phyloP scores from a whole-genome alignment of 2,797 vertebrate genomes.

The Acanthurus leucopareius region DNA sequence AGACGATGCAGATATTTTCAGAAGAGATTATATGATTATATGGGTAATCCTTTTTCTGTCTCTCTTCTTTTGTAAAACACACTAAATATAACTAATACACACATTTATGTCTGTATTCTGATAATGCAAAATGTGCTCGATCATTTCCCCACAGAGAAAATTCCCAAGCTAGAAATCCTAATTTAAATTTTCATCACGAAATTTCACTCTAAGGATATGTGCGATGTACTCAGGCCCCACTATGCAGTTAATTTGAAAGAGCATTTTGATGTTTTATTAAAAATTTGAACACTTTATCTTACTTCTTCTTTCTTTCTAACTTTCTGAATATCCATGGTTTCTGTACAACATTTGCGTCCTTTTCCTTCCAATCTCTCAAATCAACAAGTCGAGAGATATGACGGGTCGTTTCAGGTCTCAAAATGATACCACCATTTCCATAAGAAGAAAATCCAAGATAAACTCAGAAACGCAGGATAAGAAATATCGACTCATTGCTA shows the following conservation, averaged over 20 bases:
- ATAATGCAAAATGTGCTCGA: slow-evolving; percentile 11
- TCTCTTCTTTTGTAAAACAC: slow-evolving; percentile 37
- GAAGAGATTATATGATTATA: slow-evolving; percentile 56
- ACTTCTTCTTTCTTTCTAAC: slow-evolving; percentile 1
- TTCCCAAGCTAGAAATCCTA: neutral
- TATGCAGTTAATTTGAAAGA: neutral
- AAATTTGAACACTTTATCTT: slow-evolving; percentile 1
- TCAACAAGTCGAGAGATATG: slow-evolving; percentile 27
- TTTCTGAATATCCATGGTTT: neutral
- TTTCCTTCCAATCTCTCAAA: slow-evolving; percentile 26
- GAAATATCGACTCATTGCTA: slow-evolving; percentile 32
- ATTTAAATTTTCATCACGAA: slow-evolving; percentile 7
- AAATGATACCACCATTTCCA: slow-evolving; percentile 44
- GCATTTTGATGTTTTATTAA: slow-evolving; percentile 10
- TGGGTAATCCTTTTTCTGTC: slow-evolving; percentile 46
- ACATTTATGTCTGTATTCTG: slow-evolving; percentile 23
- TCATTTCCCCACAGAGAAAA: slow-evolving; percentile 3
- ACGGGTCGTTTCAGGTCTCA: slow-evolving; percentile 33
- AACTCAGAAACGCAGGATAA: slow-evolving; percentile 6
- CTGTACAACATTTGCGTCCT: neutral
- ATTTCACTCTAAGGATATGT: neutral
- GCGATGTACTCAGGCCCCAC: neutral
- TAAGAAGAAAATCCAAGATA: slow-evolving; percentile 23
- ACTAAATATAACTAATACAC: slow-evolving; percentile 34
- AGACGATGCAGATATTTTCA: slow-evolving; percentile 60